Evolutionary conservation across 2,113 vertebrate genomes (phyloP), one percentile per base, ranked within the genome.

Genomic region (Himantopus leucocephalus): DNA sequence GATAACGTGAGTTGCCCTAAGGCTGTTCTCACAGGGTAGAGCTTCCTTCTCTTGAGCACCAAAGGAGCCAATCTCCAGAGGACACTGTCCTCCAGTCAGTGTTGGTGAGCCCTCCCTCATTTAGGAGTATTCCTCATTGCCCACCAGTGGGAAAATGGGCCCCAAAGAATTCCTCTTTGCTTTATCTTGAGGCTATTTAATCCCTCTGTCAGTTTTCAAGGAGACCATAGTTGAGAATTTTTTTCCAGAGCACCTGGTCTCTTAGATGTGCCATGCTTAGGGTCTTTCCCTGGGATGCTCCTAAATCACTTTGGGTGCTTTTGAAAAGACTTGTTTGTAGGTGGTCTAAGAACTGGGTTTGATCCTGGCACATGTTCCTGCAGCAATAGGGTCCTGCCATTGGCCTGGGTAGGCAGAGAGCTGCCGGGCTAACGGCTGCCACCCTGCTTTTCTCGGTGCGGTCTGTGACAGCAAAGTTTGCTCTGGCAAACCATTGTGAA

Each of bases 91-190:
- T n/a, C 35, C 48, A 14, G 20, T 12, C 35, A n/a, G 35, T 3
- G 1, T 5, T n/a, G 59, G 12, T 60, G n/a, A 78, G 45, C 27
- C 9, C 22, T 32, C 39, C 26, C 35, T 39, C 15, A 32, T 45
- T 12, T 45, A 34, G 66, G 35, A 47, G 7, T 14, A 18, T 17
- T 53, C 48, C 43, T 86, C 22, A 4, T 32, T 71, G 67, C 50
- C 24, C n/a, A 32, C 5, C 0, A 0, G 14, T 43, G 41, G 27
- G 29, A 62, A 55, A 27, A 22, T 16, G 19, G 29, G 12, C 19
- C 35, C 8, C 39, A 29, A 17, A 39, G 14, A 29, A 32, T 50
- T 50, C 24, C 4, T 74, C 27, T 88, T 68, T 59, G 43, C 48
- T 79, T 48, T 50, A 30, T n/a, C 45, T 22, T 32, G 62, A 64